Evolutionary conservation across 2,888 invertebrate species (phyloP).

Genomic region (Oconnorella tubifera): DNA sequence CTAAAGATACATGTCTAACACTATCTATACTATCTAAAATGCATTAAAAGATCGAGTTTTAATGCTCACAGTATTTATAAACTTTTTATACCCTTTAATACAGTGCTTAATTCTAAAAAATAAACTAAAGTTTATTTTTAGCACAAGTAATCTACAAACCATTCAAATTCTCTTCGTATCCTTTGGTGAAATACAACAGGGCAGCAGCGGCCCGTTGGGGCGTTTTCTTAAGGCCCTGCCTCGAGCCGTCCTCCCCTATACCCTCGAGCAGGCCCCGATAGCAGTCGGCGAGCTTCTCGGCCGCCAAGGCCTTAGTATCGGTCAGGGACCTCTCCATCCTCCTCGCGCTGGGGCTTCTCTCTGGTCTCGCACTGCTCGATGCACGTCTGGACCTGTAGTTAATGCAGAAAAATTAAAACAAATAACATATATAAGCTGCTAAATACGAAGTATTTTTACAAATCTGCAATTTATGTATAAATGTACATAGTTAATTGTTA

Average conservation of each 20-base stretch:
- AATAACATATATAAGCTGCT: too few relatives aligned
- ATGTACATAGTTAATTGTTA: too few relatives aligned
- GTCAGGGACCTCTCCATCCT: background rate
- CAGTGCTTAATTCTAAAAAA: too few relatives aligned
- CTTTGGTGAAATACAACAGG: slow-evolving; percentile 97
- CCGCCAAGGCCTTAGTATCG: slow-evolving; percentile 13
- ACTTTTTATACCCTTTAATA: too few relatives aligned
- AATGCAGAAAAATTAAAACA: too few relatives aligned
- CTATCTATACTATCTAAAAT: too few relatives aligned
- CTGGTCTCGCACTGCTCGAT: background rate
- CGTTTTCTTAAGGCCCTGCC: slow-evolving; percentile 90
- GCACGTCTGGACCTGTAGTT: too few relatives aligned
- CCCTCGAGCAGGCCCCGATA: slow-evolving; percentile 78
- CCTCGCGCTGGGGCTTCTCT: background rate
- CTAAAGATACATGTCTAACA: too few relatives aligned
- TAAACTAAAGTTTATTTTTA: background rate
- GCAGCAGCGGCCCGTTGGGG: slow-evolving; percentile 97
- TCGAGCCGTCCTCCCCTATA: slow-evolving; percentile 84
- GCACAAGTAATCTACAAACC: slow-evolving; percentile 7
- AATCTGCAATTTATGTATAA: too few relatives aligned
- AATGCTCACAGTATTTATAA: too few relatives aligned
- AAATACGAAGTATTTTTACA: too few relatives aligned
- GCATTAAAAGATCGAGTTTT: too few relatives aligned
- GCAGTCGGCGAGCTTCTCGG: slow-evolving; percentile 41
- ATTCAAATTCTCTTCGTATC: slow-evolving; percentile 53